A percentile compares a stretch with the other conserved stretches of the same genome.
Conservation (phyloP, 2,797 vertebrate genomes). For the Hephaestus fuliginosus region DNA sequence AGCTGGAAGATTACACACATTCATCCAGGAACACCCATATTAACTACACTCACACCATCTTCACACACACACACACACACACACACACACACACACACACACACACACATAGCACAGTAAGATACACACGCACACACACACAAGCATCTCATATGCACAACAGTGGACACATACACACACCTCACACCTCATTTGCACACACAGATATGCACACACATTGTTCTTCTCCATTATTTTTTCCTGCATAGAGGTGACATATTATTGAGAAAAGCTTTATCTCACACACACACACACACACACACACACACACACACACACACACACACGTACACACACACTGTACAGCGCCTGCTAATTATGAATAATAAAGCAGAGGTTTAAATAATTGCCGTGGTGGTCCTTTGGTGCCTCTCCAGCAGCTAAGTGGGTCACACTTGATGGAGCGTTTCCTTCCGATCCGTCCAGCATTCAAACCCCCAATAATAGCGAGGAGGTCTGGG, state of each 20-base stretch:
- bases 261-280: slow-evolving; percentile 44
- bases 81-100: neutral
- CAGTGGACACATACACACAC: neutral
- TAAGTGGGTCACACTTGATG: slow-evolving; percentile 85
- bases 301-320: slow-evolving; percentile 6
- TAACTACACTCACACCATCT: neutral
- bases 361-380: slow-evolving; percentile 84
- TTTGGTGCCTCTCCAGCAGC: slow-evolving; percentile 81
- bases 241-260: slow-evolving; percentile 40
- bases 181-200: slow-evolving; percentile 7
- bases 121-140: slow-evolving; percentile 1
- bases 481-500: slow-evolving; percentile 59
- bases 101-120: neutral
- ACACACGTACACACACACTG: slow-evolving; percentile 22
- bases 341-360: slow-evolving; percentile 80
- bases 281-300: too few species aligned
- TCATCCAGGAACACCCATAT: neutral
- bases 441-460: slow-evolving; percentile 70
- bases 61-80: neutral
- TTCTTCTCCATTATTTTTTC: slow-evolving; percentile 57
- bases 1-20: neutral
- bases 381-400: slow-evolving; percentile 81
- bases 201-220: slow-evolving; percentile 37
- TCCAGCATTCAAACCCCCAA: slow-evolving; percentile 63
- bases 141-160: neutral